phyloP scores from a whole-genome alignment of 1,140 invertebrate genomes.

The Triops cancriformis region DNA sequence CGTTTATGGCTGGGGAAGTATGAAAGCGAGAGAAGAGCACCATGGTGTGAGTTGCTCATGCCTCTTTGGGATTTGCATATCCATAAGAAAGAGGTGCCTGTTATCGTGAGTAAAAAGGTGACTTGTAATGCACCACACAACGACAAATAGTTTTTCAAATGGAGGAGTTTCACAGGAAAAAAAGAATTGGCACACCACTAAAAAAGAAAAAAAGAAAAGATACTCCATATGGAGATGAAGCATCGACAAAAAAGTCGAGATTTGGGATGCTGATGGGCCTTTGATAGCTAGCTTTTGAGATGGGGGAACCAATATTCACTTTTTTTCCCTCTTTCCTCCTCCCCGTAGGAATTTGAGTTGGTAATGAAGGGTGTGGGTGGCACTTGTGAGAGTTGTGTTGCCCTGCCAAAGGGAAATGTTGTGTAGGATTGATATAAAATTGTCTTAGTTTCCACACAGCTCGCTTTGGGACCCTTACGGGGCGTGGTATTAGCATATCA shows the following conservation, averaged over 20 bases:
- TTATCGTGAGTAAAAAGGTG: slow-evolving; percentile 14
- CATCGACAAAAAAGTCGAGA: slow-evolving; percentile 4
- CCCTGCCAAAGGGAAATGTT: neutral
- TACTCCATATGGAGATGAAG: neutral
- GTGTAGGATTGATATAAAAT: slow-evolving; percentile 11
- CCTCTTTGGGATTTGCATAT: neutral
- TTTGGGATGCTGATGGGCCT: slow-evolving; percentile 9
- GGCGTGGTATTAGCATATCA: slow-evolving; percentile 1
- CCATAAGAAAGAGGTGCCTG: slow-evolving; percentile 9
- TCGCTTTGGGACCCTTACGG: neutral
- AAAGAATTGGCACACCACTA: neutral
- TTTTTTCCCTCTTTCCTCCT: neutral
- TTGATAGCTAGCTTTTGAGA: neutral
- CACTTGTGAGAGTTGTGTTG: neutral
- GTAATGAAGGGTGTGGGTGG: slow-evolving; percentile 12
- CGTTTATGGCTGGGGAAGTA: slow-evolving; percentile 6
- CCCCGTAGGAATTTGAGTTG: neutral
- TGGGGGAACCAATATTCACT: neutral
- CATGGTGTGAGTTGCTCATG: slow-evolving; percentile 7
- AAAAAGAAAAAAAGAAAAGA: neutral
- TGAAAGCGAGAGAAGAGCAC: slow-evolving; percentile 5
- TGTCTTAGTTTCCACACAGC: slow-evolving; percentile 1
- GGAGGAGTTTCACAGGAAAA: neutral
- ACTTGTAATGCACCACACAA: slow-evolving; percentile 13
- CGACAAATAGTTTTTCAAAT: slow-evolving; percentile 5